Evolutionary conservation across 2,113 vertebrate genomes (phyloP).

Genomic region (Coregonus clupeaformis): DNA sequence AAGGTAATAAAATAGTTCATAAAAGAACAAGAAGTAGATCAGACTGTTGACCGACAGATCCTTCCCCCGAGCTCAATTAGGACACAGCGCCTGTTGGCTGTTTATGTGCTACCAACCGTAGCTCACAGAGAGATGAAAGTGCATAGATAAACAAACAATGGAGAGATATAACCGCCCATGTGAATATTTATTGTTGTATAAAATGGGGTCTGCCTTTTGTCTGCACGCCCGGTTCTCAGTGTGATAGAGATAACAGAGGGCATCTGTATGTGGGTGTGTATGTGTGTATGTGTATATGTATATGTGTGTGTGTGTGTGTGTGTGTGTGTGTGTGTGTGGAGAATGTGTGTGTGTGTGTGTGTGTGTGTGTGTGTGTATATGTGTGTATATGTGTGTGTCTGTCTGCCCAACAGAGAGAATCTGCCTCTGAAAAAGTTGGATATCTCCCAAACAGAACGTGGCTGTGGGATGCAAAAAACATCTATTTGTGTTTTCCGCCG

Average conservation of each 20-base stretch:
- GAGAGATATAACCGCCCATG: too few species aligned
- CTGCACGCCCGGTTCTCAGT: background rate
- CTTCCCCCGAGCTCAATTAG: conserved; percentile 29
- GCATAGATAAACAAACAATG: conserved; percentile 3
- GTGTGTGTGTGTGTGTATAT: background rate
- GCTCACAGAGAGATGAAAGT: background rate
- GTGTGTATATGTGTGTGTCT: background rate
- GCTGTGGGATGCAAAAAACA: conserved; percentile 54
- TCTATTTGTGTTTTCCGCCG: conserved; percentile 60
- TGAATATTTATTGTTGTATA: background rate
- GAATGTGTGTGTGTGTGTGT: conserved; percentile 17
- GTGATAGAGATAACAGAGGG: background rate
- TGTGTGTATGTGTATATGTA: background rate
- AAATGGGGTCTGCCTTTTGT: background rate
- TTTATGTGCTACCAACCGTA: background rate
- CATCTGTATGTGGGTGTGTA: background rate
- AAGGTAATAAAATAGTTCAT: background rate
- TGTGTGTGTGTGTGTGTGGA: conserved; percentile 29
- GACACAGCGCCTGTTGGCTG: background rate
- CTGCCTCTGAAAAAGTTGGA: conserved; percentile 52
- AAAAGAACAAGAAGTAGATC: conserved; percentile 14
- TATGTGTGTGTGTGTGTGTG: background rate
- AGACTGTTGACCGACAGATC: background rate
- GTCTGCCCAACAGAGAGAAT: conserved; percentile 27
- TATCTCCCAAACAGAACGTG: conserved; percentile 51